phyloP scores from a whole-genome alignment of 2,797 vertebrate genomes.

The Potorous gilbertii region DNA sequence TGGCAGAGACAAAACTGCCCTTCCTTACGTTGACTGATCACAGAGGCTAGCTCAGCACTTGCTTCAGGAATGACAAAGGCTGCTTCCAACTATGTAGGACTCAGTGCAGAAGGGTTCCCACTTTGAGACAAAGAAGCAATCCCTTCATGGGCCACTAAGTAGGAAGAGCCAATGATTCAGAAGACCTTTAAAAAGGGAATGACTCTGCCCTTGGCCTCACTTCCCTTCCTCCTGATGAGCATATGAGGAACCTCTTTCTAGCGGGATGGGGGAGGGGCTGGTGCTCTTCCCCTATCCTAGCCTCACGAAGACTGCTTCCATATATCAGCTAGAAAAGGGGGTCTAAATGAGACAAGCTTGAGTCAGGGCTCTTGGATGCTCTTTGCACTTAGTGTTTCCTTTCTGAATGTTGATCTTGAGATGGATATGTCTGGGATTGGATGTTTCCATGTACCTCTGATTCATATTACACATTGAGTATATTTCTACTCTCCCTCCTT shows the following conservation, averaged over 20 bases:
- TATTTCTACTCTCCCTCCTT: too few species aligned
- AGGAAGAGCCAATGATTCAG: background rate
- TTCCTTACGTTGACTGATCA: background rate
- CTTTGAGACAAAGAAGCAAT: background rate
- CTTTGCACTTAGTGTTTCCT: background rate
- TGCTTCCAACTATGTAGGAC: background rate
- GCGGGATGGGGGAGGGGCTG: background rate
- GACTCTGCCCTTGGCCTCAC: background rate
- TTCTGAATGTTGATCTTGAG: too few species aligned
- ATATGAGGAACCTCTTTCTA: background rate
- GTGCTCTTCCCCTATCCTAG: background rate
- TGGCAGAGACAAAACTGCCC: background rate
- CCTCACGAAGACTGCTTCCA: background rate
- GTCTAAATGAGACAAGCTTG: background rate
- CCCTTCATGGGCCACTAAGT: background rate
- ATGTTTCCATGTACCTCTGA: too few species aligned
- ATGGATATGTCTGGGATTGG: too few species aligned
- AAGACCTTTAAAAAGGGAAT: conserved; percentile 1
- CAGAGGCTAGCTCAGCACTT: background rate
- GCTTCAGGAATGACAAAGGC: background rate
- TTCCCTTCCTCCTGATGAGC: background rate
- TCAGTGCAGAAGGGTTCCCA: background rate
- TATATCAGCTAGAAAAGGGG: background rate
- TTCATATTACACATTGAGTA: too few species aligned
- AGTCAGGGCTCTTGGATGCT: background rate